Percentiles rank a stretch among this genome's conserved stretches.
Conservation (phyloP, 2,113 vertebrate species). For the Sinosuthora webbiana region DNA sequence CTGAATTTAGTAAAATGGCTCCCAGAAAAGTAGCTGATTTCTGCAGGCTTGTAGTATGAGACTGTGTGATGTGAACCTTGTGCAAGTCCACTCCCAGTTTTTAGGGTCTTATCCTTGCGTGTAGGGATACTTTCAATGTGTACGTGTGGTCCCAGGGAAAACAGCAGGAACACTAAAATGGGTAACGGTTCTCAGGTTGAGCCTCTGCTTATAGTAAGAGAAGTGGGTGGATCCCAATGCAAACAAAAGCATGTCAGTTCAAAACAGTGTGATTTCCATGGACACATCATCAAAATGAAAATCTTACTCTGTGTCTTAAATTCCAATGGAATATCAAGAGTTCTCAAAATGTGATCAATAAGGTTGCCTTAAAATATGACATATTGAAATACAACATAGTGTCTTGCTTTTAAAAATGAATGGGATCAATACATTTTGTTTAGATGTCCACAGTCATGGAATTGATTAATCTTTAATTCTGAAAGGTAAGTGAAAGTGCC, state of each 20-base stretch:
- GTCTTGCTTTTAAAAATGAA: slow-evolving; percentile 51
- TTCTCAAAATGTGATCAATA: slow-evolving; percentile 32
- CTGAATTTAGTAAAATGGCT: not conserved
- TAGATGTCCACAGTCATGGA: slow-evolving; percentile 25
- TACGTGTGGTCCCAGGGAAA: not conserved
- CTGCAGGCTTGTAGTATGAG: not conserved
- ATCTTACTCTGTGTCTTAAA: not conserved
- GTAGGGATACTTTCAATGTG: not conserved
- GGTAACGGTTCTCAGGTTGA: not conserved
- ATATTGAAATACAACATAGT: slow-evolving; percentile 6
- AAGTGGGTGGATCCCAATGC: not conserved
- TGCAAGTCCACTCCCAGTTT: not conserved
- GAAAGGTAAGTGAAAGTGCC: slow-evolving; percentile 51
- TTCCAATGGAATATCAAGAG: not conserved
- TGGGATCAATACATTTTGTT: slow-evolving; percentile 56
- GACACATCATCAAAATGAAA: not conserved
- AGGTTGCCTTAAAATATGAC: slow-evolving; percentile 18
- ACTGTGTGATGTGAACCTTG: not conserved
- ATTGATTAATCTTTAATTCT: slow-evolving; percentile 64
- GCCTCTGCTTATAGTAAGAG: not conserved
- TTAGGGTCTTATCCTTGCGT: not conserved
- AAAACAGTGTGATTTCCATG: not conserved
- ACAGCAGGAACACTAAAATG: not conserved
- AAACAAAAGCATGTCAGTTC: not conserved
- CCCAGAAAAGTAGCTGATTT: not conserved